Evolutionary conservation across 2,888 invertebrate species (phyloP).

Genomic region (Eucera pruinosa): DNA sequence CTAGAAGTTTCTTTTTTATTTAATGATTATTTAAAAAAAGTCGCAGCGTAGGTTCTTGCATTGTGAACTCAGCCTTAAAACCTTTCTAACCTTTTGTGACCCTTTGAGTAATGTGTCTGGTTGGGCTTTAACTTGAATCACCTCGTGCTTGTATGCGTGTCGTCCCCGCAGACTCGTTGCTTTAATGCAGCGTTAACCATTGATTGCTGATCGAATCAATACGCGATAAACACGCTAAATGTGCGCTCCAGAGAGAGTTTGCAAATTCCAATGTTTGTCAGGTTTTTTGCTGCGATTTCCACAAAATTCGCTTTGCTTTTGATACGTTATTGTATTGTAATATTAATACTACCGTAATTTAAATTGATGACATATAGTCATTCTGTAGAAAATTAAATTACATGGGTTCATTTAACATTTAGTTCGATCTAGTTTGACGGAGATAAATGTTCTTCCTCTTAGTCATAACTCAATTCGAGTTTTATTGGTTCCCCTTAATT

Average conservation of each 20-base stretch:
- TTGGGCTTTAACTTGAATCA: slow-evolving; percentile 53
- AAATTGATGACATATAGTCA: too few species aligned
- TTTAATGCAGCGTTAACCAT: slow-evolving; percentile 70
- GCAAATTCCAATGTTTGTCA: slow-evolving; percentile 40
- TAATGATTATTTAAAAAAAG: too few species aligned
- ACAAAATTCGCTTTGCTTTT: neutral
- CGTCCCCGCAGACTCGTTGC: slow-evolving; percentile 72
- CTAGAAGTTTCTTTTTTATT: too few species aligned
- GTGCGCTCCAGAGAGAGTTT: slow-evolving; percentile 11
- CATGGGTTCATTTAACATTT: too few species aligned
- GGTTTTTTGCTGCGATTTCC: neutral
- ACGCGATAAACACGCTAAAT: slow-evolving; percentile 55
- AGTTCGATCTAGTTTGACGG: neutral
- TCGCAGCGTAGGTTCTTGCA: too few species aligned
- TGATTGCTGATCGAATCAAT: slow-evolving; percentile 62
- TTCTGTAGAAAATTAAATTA: too few species aligned
- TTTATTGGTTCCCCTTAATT: slow-evolving; percentile 1
- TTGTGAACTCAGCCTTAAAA: slow-evolving; percentile 41
- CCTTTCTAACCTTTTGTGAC: slow-evolving; percentile 53
- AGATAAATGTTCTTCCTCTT: too few species aligned
- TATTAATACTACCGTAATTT: too few species aligned
- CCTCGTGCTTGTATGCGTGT: slow-evolving; percentile 47
- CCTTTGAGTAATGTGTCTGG: slow-evolving; percentile 72
- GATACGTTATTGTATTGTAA: too few species aligned
- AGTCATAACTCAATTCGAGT: neutral